Evolutionary conservation across 1,140 invertebrate genomes (phyloP).

Genomic region (Lutraria rhynchaena): DNA sequence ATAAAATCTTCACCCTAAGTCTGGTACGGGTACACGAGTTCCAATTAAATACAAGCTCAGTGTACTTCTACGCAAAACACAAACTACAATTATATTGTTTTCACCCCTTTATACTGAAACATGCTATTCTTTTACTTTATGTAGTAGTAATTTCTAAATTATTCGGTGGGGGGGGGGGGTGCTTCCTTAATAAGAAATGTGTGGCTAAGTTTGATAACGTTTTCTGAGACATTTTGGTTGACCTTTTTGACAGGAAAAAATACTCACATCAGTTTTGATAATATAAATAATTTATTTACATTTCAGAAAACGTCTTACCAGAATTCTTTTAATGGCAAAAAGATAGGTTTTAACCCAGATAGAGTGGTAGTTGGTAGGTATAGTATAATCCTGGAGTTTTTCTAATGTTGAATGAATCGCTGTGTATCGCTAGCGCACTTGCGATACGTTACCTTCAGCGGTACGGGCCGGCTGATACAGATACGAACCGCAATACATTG

Average conservation of each 20-base stretch:
- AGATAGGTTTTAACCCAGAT: slow-evolving; percentile 54
- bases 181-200: too few species aligned
- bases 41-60: too few species aligned
- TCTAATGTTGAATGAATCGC: not conserved
- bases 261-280: too few species aligned
- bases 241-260: too few species aligned
- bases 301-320: slow-evolving; percentile 55
- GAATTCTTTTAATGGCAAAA: slow-evolving; percentile 50
- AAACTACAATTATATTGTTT: not conserved
- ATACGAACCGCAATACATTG: not conserved
- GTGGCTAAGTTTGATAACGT: too few species aligned
- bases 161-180: not conserved
- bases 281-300: too few species aligned
- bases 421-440: not conserved
- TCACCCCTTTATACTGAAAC: not conserved
- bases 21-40: too few species aligned
- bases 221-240: too few species aligned
- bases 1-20: not conserved
- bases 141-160: not conserved
- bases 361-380: slow-evolving; percentile 43
- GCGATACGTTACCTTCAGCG: not conserved
- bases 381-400: not conserved
- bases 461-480: not conserved
- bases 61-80: not conserved
- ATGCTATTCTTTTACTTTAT: not conserved